Evolutionary conservation across 2,113 vertebrate genomes (phyloP).

Genomic region (Saguinus imperator): DNA sequence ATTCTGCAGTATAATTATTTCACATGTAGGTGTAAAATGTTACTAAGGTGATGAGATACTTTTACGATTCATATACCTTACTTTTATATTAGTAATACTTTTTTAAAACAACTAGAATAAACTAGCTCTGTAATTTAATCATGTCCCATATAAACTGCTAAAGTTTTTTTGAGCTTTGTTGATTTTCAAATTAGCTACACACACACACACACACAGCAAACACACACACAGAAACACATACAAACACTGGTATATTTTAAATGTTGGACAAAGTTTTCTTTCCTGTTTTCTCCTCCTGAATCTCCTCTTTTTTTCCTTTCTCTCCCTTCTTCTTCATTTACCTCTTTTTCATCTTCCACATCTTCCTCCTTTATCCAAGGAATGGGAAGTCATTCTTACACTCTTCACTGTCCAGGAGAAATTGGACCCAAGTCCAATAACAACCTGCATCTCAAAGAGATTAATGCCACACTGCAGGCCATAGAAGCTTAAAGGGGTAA

Average conservation of each 20-base stretch:
- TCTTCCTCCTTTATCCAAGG: not conserved
- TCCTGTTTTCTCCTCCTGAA: not conserved
- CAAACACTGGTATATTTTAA: not conserved
- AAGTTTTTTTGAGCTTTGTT: not conserved
- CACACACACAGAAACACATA: not conserved
- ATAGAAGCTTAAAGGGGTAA: not conserved
- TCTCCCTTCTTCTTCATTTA: not conserved
- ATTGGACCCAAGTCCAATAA: not conserved
- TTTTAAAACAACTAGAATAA: not conserved
- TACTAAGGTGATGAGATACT: not conserved
- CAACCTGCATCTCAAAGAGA: not conserved
- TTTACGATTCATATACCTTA: not conserved
- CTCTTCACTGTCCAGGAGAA: not conserved
- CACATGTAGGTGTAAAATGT: not conserved
- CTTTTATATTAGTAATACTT: not conserved
- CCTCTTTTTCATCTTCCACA: not conserved
- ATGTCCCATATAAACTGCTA: not conserved
- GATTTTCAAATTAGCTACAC: not conserved
- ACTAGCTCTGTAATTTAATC: not conserved
- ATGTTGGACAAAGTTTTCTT: not conserved
- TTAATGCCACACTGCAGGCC: not conserved
- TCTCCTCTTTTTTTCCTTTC: not conserved
- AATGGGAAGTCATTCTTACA: not conserved
- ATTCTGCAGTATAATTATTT: not conserved
- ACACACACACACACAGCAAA: not conserved